Evolutionary conservation across 2,888 invertebrate species (phyloP).

Genomic region (Plebejus anna): DNA sequence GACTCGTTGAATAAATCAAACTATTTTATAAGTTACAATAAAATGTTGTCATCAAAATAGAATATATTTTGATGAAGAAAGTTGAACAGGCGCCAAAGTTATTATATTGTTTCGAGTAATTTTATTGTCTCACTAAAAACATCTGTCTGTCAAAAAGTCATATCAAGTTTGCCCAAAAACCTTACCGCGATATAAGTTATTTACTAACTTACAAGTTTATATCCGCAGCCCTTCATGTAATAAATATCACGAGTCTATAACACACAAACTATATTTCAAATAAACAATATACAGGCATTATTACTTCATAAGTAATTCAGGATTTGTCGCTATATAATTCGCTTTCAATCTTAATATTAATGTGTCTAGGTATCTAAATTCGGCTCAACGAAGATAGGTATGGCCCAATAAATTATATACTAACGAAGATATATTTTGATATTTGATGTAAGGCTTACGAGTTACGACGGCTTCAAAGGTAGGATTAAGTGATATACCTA

Average conservation of each 20-base stretch:
- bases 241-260: background rate
- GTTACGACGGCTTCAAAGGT: background rate
- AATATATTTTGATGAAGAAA: background rate
- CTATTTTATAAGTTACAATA: background rate
- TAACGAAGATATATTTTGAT: slow-evolving; percentile 5
- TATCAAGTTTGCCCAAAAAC: background rate
- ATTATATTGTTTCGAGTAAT: too few relatives aligned
- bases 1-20: background rate
- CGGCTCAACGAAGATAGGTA: background rate
- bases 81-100: background rate
- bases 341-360: slow-evolving; percentile 12
- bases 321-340: background rate
- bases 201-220: background rate
- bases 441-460: background rate
- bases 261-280: background rate
- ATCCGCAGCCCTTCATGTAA: background rate
- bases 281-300: background rate
- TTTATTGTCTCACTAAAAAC: background rate
- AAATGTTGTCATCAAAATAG: background rate
- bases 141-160: background rate
- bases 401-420: background rate
- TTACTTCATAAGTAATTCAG: background rate
- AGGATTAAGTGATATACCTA: background rate
- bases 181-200: background rate
- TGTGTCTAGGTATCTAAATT: background rate